Conservation (phyloP, 2,888 invertebrate genomes). For the Julus scandinavius region DNA sequence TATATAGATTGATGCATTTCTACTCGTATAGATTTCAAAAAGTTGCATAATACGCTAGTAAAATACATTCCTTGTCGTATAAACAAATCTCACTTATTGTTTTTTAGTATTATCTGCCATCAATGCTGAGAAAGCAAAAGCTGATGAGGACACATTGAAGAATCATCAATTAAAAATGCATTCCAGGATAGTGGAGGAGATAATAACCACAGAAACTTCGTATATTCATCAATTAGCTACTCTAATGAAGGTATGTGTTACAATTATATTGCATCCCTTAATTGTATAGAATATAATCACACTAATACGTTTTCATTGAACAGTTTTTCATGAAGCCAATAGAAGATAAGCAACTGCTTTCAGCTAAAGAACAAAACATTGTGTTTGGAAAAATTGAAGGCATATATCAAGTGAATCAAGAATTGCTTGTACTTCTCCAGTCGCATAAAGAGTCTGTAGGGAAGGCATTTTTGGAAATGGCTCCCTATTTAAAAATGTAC, state of each 20-base stretch:
- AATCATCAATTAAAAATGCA: slow-evolving; percentile 38
- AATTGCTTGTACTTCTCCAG: slow-evolving; percentile 64
- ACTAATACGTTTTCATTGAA: background rate
- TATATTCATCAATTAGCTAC: slow-evolving; percentile 26
- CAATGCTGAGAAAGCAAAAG: slow-evolving; percentile 8
- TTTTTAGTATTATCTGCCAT: slow-evolving; percentile 32
- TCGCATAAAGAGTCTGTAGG: slow-evolving; percentile 71
- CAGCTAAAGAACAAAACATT: slow-evolving; percentile 62
- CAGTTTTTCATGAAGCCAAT: slow-evolving; percentile 65
- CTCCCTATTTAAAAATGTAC: slow-evolving; percentile 81
- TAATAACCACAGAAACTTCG: slow-evolving; percentile 5
- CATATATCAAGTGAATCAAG: slow-evolving; percentile 67
- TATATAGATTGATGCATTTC: background rate
- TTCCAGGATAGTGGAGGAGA: slow-evolving; percentile 12
- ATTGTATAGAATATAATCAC: background rate
- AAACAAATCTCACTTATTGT: background rate
- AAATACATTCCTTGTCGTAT: background rate
- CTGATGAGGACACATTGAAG: background rate
- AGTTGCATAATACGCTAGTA: background rate
- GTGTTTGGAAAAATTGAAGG: slow-evolving; percentile 66
- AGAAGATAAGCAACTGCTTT: slow-evolving; percentile 62
- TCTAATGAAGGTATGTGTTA: background rate
- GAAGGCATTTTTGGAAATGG: slow-evolving; percentile 75
- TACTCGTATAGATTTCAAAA: background rate
- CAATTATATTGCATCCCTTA: too few species aligned